Evolutionary conservation across 2,113 vertebrate genomes (phyloP).

Genomic region (Neolamprologus cancellatus): DNA sequence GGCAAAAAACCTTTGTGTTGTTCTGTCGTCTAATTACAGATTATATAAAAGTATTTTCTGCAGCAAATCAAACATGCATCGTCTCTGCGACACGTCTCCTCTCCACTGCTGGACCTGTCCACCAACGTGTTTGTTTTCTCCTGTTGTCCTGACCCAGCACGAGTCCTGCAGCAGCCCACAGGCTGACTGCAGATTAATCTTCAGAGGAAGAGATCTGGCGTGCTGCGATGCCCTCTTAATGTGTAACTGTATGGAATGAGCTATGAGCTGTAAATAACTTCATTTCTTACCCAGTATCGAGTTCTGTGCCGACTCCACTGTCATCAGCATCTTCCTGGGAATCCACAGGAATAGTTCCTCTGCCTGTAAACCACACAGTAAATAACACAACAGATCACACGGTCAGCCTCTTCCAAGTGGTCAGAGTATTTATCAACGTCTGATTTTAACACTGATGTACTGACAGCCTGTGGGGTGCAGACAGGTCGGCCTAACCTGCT

Average conservation of each 20-base stretch:
- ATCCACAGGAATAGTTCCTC: conserved; percentile 98
- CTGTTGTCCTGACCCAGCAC: not conserved
- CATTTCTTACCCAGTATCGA: conserved; percentile 85
- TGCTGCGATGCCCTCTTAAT: not conserved
- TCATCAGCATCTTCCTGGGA: conserved; percentile 95
- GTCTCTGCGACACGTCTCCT: not conserved
- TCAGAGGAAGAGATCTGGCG: not conserved
- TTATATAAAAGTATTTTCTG: not conserved
- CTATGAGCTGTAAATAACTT: not conserved
- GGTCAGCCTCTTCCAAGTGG: not conserved
- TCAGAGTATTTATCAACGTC: not conserved
- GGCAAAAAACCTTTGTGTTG: not conserved
- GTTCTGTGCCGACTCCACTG: conserved; percentile 93
- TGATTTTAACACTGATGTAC: not conserved
- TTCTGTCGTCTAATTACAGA: not conserved
- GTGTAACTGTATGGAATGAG: not conserved
- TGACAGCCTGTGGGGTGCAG: not conserved
- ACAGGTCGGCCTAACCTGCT: not conserved
- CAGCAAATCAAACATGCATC: not conserved
- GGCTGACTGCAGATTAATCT: not conserved
- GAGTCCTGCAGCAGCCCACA: not conserved
- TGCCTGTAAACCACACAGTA: conserved; percentile 67
- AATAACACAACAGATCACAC: not conserved
- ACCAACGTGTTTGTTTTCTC: not conserved
- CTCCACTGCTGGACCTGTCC: not conserved